phyloP scores from a whole-genome alignment of 2,888 invertebrate species.

The Oegoconia quadripuncta region DNA sequence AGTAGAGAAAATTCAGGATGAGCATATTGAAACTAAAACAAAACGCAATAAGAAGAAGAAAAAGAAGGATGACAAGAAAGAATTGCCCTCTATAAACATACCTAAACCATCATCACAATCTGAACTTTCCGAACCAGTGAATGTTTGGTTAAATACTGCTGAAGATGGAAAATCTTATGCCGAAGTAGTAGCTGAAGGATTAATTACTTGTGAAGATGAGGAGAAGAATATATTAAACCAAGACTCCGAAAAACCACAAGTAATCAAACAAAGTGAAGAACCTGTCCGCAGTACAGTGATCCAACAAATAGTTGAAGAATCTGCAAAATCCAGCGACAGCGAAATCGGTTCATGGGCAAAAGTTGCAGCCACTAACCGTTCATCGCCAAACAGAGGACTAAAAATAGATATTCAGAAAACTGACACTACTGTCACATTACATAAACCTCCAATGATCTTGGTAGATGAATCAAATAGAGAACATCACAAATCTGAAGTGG shows the following conservation, averaged over 20 bases:
- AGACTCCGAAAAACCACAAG: slow-evolving; percentile 20
- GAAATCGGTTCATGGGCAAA: slow-evolving; percentile 60
- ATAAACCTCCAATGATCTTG: slow-evolving; percentile 53
- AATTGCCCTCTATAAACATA: slow-evolving; percentile 16
- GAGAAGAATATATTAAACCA: slow-evolving; percentile 23
- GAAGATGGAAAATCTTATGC: slow-evolving; percentile 85
- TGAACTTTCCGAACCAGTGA: slow-evolving; percentile 31
- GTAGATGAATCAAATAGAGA: slow-evolving; percentile 54
- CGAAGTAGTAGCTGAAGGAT: slow-evolving; percentile 79
- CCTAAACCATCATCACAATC: slow-evolving; percentile 4
- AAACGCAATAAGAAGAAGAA: slow-evolving; percentile 58
- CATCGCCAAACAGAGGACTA: slow-evolving; percentile 48
- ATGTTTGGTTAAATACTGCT: slow-evolving; percentile 72
- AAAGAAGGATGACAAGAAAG: slow-evolving; percentile 51
- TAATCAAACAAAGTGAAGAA: slow-evolving; percentile 16
- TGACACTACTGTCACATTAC: slow-evolving; percentile 19
- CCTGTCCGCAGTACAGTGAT: slow-evolving; percentile 7
- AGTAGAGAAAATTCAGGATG: slow-evolving; percentile 21
- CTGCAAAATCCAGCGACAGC: slow-evolving; percentile 20
- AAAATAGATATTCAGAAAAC: slow-evolving; percentile 29
- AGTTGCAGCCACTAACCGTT: slow-evolving; percentile 54
- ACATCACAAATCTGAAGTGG: slow-evolving; percentile 38
- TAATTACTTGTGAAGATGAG: slow-evolving; percentile 24
- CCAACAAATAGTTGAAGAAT: slow-evolving; percentile 13
- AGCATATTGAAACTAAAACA: slow-evolving; percentile 35